Evolutionary conservation across 2,113 vertebrate genomes (phyloP).

Genomic region (Formicarius rufipectus): DNA sequence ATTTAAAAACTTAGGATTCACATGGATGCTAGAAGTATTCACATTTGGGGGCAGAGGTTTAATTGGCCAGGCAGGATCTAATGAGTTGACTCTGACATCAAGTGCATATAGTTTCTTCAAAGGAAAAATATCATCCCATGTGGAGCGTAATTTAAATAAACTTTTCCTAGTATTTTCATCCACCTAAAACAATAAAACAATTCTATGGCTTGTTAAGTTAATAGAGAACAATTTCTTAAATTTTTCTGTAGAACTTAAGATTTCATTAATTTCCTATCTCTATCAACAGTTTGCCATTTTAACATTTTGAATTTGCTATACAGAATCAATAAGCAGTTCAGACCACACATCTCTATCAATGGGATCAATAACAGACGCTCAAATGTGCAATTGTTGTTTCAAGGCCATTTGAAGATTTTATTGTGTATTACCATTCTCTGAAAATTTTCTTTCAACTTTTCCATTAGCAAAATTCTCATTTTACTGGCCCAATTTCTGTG

Average conservation of each 20-base stretch:
- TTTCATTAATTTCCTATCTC: not conserved
- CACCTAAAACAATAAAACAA: constrained; percentile 93
- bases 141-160: constrained; percentile 98
- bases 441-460: constrained; percentile 60
- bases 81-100: constrained; percentile 91
- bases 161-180: constrained; percentile 99
- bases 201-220: constrained; percentile 85
- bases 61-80: constrained; percentile 98
- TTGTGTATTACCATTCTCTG: constrained; percentile 21
- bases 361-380: not conserved
- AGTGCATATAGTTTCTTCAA: constrained; percentile 95
- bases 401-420: constrained; percentile 31
- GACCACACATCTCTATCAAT: not conserved
- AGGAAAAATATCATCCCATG: constrained; percentile 98
- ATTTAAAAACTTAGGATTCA: constrained; percentile 97
- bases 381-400: not conserved
- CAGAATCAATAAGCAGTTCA: not conserved
- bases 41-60: constrained; percentile 93
- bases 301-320: not conserved
- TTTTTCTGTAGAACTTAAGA: constrained; percentile 41
- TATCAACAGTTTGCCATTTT: not conserved
- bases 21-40: constrained; percentile 96
- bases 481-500: constrained; percentile 54
- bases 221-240: constrained; percentile 73
- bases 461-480: constrained; percentile 60